Evolutionary conservation across 2,797 vertebrate genomes (phyloP).

Genomic region (Tauraco hartlaubi): DNA sequence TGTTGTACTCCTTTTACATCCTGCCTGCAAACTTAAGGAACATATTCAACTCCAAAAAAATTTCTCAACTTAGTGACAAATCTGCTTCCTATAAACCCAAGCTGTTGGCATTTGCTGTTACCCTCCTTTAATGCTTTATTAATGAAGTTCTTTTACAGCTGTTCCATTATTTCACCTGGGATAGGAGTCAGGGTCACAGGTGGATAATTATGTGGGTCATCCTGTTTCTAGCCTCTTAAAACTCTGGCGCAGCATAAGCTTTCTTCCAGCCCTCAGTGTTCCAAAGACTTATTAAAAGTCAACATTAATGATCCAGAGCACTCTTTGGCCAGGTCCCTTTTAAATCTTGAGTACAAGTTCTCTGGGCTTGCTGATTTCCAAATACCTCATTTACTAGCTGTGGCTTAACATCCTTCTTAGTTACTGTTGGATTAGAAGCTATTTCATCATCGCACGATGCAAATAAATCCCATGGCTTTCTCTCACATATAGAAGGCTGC

Average conservation of each 20-base stretch:
- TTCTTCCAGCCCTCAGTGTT: slow-evolving; percentile 44
- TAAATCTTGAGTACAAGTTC: background rate
- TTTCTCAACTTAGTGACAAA: slow-evolving; percentile 60
- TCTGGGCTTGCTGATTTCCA: slow-evolving; percentile 42
- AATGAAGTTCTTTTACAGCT: slow-evolving; percentile 71
- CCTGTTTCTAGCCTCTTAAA: slow-evolving; percentile 71
- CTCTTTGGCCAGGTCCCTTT: slow-evolving; percentile 47
- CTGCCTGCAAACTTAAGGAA: slow-evolving; percentile 14
- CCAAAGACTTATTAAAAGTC: slow-evolving; percentile 70
- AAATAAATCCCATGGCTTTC: background rate
- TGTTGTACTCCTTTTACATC: slow-evolving; percentile 10
- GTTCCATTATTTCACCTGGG: slow-evolving; percentile 73
- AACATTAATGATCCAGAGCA: slow-evolving; percentile 56
- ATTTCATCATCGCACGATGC: background rate
- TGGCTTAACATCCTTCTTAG: slow-evolving; percentile 27
- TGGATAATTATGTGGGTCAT: slow-evolving; percentile 63
- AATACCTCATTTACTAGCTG: slow-evolving; percentile 62
- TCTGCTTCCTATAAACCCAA: slow-evolving; percentile 67
- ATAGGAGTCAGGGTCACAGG: slow-evolving; percentile 61
- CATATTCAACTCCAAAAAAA: slow-evolving; percentile 15
- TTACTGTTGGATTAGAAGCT: slow-evolving; percentile 39
- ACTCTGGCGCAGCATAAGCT: slow-evolving; percentile 47
- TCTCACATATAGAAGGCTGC: background rate
- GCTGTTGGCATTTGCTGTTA: slow-evolving; percentile 62
- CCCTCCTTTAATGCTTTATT: slow-evolving; percentile 66